Evolutionary conservation across 2,113 vertebrate genomes (phyloP).

Genomic region (Myrmecobius fasciatus): DNA sequence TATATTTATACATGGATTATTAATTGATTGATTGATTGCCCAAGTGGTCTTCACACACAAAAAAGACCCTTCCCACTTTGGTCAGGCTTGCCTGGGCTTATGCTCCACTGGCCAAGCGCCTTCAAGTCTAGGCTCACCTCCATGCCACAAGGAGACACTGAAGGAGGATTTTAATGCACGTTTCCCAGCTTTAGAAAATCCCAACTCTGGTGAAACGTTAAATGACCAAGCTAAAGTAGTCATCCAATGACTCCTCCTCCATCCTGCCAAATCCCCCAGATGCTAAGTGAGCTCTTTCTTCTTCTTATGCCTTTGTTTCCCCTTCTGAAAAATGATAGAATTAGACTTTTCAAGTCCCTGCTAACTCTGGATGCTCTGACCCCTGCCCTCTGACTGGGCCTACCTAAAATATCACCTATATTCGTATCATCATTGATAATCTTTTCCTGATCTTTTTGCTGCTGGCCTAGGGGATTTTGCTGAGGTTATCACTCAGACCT

Average conservation of each 20-base stretch:
- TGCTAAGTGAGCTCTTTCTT: not conserved
- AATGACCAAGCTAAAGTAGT: not conserved
- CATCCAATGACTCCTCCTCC: not conserved
- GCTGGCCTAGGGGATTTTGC: constrained; percentile 39
- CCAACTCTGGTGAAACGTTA: not conserved
- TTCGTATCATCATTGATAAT: not conserved
- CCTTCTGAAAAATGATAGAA: not conserved
- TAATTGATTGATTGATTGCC: not conserved
- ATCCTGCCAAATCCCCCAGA: not conserved
- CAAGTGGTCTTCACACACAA: not conserved
- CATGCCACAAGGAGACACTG: not conserved
- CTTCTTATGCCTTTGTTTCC: not conserved
- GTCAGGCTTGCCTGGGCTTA: not conserved
- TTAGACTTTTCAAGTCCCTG: not conserved
- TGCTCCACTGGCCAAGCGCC: not conserved
- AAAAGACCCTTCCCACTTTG: not conserved
- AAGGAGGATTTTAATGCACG: not conserved
- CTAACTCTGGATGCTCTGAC: not conserved
- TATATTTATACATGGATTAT: too few species aligned
- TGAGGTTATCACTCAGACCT: not conserved
- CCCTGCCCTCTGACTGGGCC: not conserved
- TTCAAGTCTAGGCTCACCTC: not conserved
- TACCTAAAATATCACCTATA: not conserved
- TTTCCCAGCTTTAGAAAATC: not conserved
- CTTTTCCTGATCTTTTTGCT: not conserved